Evolutionary conservation across 2,797 vertebrate genomes (phyloP), one percentile per base, ranked within the genome.

Genomic region (Sternotherus odoratus): DNA sequence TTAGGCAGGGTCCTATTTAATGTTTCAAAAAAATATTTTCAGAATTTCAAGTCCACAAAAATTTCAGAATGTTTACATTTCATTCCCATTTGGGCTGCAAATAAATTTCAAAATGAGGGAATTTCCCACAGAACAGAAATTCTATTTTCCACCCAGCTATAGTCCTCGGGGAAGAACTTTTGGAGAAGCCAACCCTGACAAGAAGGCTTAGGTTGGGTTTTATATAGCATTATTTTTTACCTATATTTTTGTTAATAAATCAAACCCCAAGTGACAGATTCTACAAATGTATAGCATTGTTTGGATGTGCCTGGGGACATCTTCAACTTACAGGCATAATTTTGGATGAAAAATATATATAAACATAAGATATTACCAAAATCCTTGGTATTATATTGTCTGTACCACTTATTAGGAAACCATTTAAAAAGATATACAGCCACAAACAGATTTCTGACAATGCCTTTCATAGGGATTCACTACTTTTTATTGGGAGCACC

Each of bases 41-140:
- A 54, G 63, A 88, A 86, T 54, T n/a, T 48, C 51, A 26, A 78
- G 46, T 54, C 86, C 10, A 74, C 16, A 60, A 66, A 94, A 91
- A 91, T 78, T 4, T 49, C 12, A 13, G 13, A 49, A 49, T 49
- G 12, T 43, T 78, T 72, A 33, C 53, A 43, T 1, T 8, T 4
- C 81, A 46, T 89, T 66, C 17, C 72, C 86, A n/a, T 46, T 8
- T 33, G 39, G 87, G 46, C 9, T 50, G 79, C 57, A 91, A 92
- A 19, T 23, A 82, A 43, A 91, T 33, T 21, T 92, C 36, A 51
- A 85, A 87, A 49, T 60, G 19, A 17, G 66, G 81, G 23, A 1
- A 8, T 15, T 87, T 89, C 72, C 75, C 28, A 7, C 1, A 28
- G 82, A 66, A 48, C 26, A 15, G 33, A 82, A 43, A 60, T 69